phyloP scores from a whole-genome alignment of 2,113 vertebrate species.

The Pardalotus punctatus region DNA sequence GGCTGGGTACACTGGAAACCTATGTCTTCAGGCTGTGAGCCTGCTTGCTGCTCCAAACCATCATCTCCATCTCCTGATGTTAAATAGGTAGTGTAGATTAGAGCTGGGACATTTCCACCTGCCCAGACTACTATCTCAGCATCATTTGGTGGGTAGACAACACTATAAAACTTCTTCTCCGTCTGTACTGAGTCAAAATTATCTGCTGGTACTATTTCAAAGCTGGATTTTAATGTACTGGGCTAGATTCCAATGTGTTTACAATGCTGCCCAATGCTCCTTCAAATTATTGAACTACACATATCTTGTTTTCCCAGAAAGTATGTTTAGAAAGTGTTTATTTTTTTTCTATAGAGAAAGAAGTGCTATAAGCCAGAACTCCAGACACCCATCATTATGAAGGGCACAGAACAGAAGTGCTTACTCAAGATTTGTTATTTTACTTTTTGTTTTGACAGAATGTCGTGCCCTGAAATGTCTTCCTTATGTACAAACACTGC shows the following conservation, averaged over 20 bases:
- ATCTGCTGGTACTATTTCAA: not conserved
- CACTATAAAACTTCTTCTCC: not conserved
- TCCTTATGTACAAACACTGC: constrained; percentile 38
- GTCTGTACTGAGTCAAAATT: not conserved
- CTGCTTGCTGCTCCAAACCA: not conserved
- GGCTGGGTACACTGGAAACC: not conserved
- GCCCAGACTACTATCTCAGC: not conserved
- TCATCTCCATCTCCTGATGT: not conserved
- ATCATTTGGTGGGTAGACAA: not conserved
- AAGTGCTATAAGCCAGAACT: not conserved
- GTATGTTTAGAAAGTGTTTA: not conserved
- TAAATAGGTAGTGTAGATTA: not conserved
- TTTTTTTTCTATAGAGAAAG: not conserved
- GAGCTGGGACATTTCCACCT: not conserved
- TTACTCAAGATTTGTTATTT: not conserved
- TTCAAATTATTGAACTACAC: not conserved
- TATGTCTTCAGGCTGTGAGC: accelerated
- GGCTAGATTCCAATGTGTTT: not conserved
- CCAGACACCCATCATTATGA: not conserved
- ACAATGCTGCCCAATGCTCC: not conserved
- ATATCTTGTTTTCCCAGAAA: not conserved
- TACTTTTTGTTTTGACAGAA: constrained; percentile 13
- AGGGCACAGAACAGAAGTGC: not conserved
- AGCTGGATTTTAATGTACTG: not conserved
- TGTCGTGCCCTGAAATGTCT: not conserved